Evolutionary conservation across 1,140 invertebrate genomes (phyloP), one percentile per base, ranked within the genome.

Genomic region (Babylonia areolata): DNA sequence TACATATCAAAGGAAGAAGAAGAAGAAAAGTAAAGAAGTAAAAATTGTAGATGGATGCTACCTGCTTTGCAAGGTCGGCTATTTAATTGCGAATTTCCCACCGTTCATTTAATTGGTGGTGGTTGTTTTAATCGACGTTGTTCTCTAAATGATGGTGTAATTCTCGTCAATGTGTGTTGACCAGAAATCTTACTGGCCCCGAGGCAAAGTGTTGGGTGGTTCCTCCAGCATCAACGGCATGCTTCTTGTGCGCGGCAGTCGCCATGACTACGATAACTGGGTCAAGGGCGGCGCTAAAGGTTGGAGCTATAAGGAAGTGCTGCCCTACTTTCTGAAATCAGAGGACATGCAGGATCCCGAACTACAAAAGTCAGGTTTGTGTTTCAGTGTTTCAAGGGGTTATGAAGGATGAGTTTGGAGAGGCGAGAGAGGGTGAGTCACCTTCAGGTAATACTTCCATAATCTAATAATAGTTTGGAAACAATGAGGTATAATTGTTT

Each of bases 281-380:
- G n/a, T n/a, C n/a, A 94, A 96, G 0, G 92, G 96, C 33, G 98
- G 98, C 0, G 98, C 98, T 91, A 95, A 96, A 0, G 98, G 98
- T 12, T 99, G 98, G 98, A 96, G 96, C 2, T 98, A 96, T 88
- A 96, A 97, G 84, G 96, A 97, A 58, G 96, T 97, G 0, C 93
- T 98, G 0, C 96, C 97, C 79, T 99, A 98, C 91, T 99, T 99
- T 94, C 97, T 97, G 91, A 98, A 98, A 91, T 97, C 97, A 9
- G 89, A 91, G 69, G 81, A 73, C 89, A 90, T 84, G 28, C 77
- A 35, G 85, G 42, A 40, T 40, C 37, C 46, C 1, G 69, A 85
- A 11, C 33, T 88, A 5, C 28, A n/a, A 28, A n/a, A 71, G 1
- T 86, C 85, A 28, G 58, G 85, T 77, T 58, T 23, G n/a, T n/a